Percentiles rank a stretch among this genome's conserved stretches.
These are phyloP conservation scores for Ptilodon capucinus DNA, from an alignment of 2,888 invertebrate species.

Conservation along the genomic window DNA sequence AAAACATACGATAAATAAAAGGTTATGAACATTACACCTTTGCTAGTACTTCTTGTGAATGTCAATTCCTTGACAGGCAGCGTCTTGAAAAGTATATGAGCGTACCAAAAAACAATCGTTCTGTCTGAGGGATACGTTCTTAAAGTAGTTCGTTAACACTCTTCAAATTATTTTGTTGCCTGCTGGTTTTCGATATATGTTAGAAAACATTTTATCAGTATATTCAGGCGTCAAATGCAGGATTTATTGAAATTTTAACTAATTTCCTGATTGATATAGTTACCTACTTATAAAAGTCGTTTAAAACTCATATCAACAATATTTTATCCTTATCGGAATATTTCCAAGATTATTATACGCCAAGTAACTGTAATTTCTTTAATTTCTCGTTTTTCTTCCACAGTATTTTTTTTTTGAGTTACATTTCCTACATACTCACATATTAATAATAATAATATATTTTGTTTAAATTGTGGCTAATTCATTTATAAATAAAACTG, in stretches of 20 bases:
- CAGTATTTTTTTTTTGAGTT: too few species aligned
- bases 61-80: background rate
- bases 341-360: too few species aligned
- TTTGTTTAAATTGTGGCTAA: too few species aligned
- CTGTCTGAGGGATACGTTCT: background rate
- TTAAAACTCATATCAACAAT: too few species aligned
- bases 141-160: background rate
- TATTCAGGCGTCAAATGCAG: background rate
- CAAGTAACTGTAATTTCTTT: too few species aligned
- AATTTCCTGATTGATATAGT: too few species aligned
- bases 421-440: too few species aligned
- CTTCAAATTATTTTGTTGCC: background rate
- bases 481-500: background rate
- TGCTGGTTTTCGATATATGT: background rate
- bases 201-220: background rate
- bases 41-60: background rate
- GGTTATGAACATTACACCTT: background rate
- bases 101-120: background rate
- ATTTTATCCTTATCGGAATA: too few species aligned
- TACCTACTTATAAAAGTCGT: too few species aligned
- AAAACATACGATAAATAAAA: constrained; percentile 56
- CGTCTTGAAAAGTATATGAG: background rate
- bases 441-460: too few species aligned
- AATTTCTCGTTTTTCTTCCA: too few species aligned
- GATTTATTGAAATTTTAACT: too few species aligned